Evolutionary conservation across 64 coral and sea anemone species (phyloP).

Genomic region (Platygyra sinensis): DNA sequence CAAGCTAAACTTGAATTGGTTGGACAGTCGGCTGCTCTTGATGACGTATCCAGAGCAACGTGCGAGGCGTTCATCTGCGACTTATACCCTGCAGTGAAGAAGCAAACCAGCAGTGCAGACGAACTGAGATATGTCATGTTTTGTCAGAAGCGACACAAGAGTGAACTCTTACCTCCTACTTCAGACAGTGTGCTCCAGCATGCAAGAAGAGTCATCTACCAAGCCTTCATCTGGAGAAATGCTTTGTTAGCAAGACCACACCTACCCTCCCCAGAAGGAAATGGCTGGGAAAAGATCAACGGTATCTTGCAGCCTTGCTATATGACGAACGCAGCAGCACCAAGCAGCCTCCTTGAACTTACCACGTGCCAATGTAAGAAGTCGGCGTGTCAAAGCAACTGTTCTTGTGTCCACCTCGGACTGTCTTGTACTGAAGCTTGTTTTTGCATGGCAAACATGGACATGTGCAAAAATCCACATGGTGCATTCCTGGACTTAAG

Average conservation of each 20-base stretch:
- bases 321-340: conserved; percentile 28
- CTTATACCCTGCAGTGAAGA: conserved; percentile 40
- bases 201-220: conserved; percentile 30
- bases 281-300: conserved; percentile 51
- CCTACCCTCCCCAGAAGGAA: conserved; percentile 20
- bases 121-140: conserved; percentile 28
- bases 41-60: not conserved
- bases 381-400: conserved; percentile 6
- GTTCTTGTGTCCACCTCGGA: conserved; percentile 3
- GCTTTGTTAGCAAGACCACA: conserved; percentile 2
- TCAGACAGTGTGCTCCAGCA: conserved; percentile 24
- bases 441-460: conserved; percentile 13
- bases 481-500: not conserved
- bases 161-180: conserved; percentile 34
- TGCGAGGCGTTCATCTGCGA: conserved; percentile 32
- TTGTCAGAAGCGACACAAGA: conserved; percentile 28
- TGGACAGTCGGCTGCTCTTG: not conserved
- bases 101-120: conserved; percentile 8
- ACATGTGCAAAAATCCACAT: conserved; percentile 23
- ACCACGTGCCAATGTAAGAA: conserved; percentile 21
- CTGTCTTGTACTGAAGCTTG: conserved; percentile 21
- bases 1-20: conserved; percentile 48
- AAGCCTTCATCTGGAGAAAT: conserved; percentile 20
- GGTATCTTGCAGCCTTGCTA: not conserved
- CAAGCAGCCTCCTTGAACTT: not conserved